Evolutionary conservation across 2,113 vertebrate species (phyloP), one percentile per base, ranked within the genome.

Genomic region (Prunella fulvescens): DNA sequence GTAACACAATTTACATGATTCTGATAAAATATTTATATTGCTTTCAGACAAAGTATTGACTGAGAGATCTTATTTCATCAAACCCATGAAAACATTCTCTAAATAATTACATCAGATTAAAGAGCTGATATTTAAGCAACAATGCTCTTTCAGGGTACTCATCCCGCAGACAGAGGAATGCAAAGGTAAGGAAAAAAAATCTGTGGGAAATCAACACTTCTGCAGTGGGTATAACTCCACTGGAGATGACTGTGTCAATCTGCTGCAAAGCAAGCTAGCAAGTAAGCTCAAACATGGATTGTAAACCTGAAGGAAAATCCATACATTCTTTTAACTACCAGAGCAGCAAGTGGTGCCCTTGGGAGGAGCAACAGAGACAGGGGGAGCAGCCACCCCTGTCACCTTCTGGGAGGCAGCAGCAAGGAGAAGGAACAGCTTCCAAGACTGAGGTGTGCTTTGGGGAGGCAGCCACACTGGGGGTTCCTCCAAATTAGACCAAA

Each of bases 1-100:
- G 31, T 56, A 91, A 73, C 54, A 44, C 14, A 33, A 90, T 93
- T 94, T 66, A 88, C 58, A 81, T 81, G 47, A 60, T 67, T 85
- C 67, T 83, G 54, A 88, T 91, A 80, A 95, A 95, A 82, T 88
- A 94, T 93, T 94, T 86, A 94, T 87, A 62, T 65, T 87, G 69
- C 54, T 87, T 71, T 76, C 78, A 96, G 85, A 94, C 71, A 72
- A 95, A 87, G 61, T 82, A 94, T 86, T 80, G 91, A 91, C 62
- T 72, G 33, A 94, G 54, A 47, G 40, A 93, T 14, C 58, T 45
- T 47, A 82, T 51, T 89, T 79, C 1, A 0, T 88, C 66, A 86
- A 86, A 96, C 91, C 4, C 57, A 87, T 26, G 20, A 90, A 82
- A 91, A 91, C 62, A 70, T 56, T 58, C 74, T 82, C 71, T 72